Evolutionary conservation across 2,888 invertebrate genomes (phyloP), one percentile per base, ranked within the genome.

Genomic region (Cryptus viduatorius): DNA sequence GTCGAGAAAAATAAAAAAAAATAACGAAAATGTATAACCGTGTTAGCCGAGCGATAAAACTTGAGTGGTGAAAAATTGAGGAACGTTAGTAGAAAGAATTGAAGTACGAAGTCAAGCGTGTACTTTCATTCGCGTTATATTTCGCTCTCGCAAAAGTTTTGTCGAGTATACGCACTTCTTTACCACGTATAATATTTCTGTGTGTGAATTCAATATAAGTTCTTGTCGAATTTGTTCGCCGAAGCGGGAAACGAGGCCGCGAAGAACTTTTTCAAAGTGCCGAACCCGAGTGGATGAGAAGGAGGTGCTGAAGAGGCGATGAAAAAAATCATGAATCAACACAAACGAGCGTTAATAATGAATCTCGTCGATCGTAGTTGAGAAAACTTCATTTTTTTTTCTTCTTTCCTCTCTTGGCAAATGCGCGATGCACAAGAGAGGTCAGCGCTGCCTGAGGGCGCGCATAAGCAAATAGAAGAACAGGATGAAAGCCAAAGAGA

Each of bases 301-400:
- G n/a, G 16, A 10, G 16, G 48, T 12, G 64, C 12, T 3, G 14
- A 65, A 7, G n/a, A 64, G 46, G 16, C 24, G 53, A 37, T 44
- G 29, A 14, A 87, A 88, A 88, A 88, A 87, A 86, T 88, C 87
- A 86, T 86, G 86, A 88, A 87, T 87, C 88, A 84, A 67, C 72
- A 59, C 82, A 84, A 87, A 89, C 85, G 85, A 85, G 86, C 73
- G 80, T 88, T 83, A 86, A 89, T 88, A 89, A 89, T 88, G 84
- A 84, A 88, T 84, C 86, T 37, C 84, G 77, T 76, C 87, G 84
- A 88, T 82, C 84, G 83, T 84, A 87, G 77, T 82, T 67, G 8
- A 64, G 59, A 24, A n/a, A 85, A 86, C 80, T 78, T 87, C 85
- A 64, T 78, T 71, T 65, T 69, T 31, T 77, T 73, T 12, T 12